Percentiles rank a stretch among this genome's conserved stretches.
Conservation (phyloP, 2,113 vertebrate genomes). For the Ailuropoda melanoleuca region DNA sequence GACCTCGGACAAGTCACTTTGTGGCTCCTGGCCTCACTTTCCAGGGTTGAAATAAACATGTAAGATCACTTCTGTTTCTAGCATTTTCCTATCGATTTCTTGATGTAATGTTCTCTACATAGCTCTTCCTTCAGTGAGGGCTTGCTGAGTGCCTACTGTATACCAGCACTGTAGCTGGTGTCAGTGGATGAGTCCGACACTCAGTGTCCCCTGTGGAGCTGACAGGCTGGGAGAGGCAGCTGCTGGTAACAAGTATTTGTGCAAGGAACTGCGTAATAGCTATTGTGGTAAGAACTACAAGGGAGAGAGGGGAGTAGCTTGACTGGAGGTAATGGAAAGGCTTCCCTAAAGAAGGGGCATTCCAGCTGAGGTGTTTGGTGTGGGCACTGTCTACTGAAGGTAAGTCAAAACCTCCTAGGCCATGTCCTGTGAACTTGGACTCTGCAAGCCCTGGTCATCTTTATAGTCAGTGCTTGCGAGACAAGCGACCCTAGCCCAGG, state of each 20-base stretch:
- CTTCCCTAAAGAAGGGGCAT: background rate
- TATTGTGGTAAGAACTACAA: background rate
- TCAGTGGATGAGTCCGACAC: background rate
- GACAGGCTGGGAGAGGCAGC: background rate
- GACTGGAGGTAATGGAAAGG: background rate
- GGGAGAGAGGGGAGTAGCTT: background rate
- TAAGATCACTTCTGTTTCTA: background rate
- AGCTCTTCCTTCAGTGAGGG: background rate
- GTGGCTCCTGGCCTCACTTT: background rate
- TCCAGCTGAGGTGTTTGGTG: rapidly evolving
- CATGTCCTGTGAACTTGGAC: background rate
- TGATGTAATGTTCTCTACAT: background rate
- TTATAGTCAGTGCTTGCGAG: background rate
- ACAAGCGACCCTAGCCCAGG: background rate
- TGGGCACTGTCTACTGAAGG: background rate
- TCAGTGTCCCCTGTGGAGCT: background rate
- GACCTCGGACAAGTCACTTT: background rate
- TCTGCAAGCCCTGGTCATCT: background rate
- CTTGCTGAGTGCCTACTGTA: background rate
- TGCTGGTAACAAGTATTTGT: background rate
- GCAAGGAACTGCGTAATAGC: background rate
- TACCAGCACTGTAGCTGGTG: no score
- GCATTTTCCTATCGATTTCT: background rate
- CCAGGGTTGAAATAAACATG: background rate
- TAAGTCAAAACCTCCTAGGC: background rate